phyloP scores from a whole-genome alignment of 2,888 invertebrate genomes.

The Brachyptera putata region DNA sequence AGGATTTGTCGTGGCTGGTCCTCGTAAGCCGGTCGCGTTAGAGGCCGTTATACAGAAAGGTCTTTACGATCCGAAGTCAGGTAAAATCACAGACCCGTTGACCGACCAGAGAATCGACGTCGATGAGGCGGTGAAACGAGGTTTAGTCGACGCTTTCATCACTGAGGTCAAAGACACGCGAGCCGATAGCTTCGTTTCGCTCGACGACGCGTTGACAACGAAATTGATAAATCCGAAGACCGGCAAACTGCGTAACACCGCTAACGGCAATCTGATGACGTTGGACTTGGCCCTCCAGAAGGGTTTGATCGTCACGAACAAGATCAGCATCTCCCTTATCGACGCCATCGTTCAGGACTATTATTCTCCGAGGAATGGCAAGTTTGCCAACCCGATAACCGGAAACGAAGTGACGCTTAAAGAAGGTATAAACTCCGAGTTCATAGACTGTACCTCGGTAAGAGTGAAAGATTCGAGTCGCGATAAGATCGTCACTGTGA shows the following conservation, averaged over 20 bases:
- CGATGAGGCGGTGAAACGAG: slow-evolving; percentile 70
- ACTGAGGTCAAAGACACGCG: slow-evolving; percentile 75
- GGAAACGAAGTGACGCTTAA: slow-evolving; percentile 69
- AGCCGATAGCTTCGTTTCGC: slow-evolving; percentile 63
- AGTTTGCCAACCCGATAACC: slow-evolving; percentile 71
- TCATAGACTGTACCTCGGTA: slow-evolving; percentile 67
- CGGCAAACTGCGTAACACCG: slow-evolving; percentile 69
- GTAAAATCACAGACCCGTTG: slow-evolving; percentile 66
- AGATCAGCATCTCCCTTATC: slow-evolving; percentile 64
- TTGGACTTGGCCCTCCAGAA: slow-evolving; percentile 66
- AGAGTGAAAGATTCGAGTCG: slow-evolving; percentile 69
- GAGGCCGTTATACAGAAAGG: slow-evolving; percentile 69
- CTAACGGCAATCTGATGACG: slow-evolving; percentile 63
- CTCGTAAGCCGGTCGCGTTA: slow-evolving; percentile 69
- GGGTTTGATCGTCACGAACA: slow-evolving; percentile 66
- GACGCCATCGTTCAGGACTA: slow-evolving; percentile 73
- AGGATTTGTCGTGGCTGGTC: slow-evolving; percentile 64
- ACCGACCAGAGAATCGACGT: slow-evolving; percentile 68
- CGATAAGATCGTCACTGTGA: slow-evolving; percentile 61
- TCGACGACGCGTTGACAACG: slow-evolving; percentile 68
- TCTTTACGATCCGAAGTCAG: slow-evolving; percentile 64
- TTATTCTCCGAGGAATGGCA: slow-evolving; percentile 67
- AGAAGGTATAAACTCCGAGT: slow-evolving; percentile 67
- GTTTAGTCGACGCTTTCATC: slow-evolving; percentile 75
- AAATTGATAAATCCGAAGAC: slow-evolving; percentile 64